phyloP scores from a whole-genome alignment of 30 jellyfish, hydroid and myxozoan species.

The Cassiopea andromeda region DNA sequence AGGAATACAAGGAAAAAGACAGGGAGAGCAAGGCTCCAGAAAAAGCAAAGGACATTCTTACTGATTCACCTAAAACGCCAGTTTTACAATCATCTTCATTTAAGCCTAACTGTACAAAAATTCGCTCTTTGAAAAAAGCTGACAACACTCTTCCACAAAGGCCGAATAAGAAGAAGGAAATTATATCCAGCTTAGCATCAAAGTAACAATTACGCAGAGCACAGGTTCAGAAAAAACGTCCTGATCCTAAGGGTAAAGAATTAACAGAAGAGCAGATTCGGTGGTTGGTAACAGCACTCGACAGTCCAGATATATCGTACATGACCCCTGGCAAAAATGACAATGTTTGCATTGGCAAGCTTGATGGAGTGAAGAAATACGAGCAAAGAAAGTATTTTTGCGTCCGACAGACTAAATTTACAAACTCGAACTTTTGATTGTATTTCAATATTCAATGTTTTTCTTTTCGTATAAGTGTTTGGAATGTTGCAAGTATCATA shows the following conservation, averaged over 20 bases:
- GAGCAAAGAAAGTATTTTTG: constrained; percentile 23
- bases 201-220: constrained; percentile 23
- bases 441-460: too few species aligned
- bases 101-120: constrained; percentile 36
- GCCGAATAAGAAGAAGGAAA: constrained; percentile 37
- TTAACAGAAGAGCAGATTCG: constrained; percentile 3
- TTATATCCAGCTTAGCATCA: constrained; percentile 1
- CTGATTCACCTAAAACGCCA: constrained; percentile 1
- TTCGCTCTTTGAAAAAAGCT: constrained; percentile 36
- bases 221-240: background rate
- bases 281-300: constrained; percentile 10
- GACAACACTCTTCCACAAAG: constrained; percentile 54
- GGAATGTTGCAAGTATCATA: too few species aligned
- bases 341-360: constrained; percentile 30
- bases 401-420: constrained; percentile 4
- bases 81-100: constrained; percentile 4
- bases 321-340: constrained; percentile 30
- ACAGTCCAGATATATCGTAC: background rate
- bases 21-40: constrained; percentile 14
- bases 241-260: background rate
- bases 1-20: background rate
- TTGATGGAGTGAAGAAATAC: constrained; percentile 51
- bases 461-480: too few species aligned
- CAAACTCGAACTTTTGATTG: too few species aligned
- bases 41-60: background rate